Conservation (phyloP, 2,113 vertebrate genomes). For the Turnix velox region DNA sequence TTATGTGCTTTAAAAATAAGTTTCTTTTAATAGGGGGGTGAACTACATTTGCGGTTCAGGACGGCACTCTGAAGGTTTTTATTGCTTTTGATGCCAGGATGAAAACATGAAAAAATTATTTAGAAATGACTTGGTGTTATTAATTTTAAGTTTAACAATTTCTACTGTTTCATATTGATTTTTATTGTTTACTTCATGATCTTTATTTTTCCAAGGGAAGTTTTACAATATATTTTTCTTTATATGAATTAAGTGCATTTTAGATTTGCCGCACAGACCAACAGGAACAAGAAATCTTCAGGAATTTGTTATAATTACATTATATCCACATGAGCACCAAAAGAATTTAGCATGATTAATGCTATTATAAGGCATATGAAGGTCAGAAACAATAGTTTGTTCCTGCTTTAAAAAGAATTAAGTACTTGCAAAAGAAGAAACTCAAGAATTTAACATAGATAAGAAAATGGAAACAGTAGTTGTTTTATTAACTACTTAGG, state of each 20-base stretch:
- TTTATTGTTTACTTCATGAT: background rate
- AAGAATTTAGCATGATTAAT: conserved; percentile 68
- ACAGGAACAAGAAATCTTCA: conserved; percentile 11
- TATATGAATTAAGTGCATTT: background rate
- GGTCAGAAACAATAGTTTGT: conserved; percentile 23
- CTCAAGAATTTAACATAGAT: background rate
- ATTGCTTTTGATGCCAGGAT: background rate
- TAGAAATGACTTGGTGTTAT: background rate
- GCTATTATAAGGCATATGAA: conserved; percentile 39
- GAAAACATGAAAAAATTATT: background rate
- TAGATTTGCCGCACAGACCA: background rate
- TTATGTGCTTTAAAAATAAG: background rate
- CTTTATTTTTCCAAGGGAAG: background rate
- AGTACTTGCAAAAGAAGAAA: background rate
- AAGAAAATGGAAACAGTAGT: background rate
- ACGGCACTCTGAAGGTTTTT: background rate
- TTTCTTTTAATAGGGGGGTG: background rate
- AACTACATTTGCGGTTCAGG: background rate
- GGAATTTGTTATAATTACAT: conserved; percentile 63
- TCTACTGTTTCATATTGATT: background rate
- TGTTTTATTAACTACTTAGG: background rate
- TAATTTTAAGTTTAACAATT: background rate
- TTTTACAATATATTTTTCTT: background rate
- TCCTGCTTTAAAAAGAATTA: background rate
- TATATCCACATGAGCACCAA: conserved; percentile 55